Evolutionary conservation across 2,888 invertebrate genomes (phyloP).

Genomic region (Zeuzera pyrina): DNA sequence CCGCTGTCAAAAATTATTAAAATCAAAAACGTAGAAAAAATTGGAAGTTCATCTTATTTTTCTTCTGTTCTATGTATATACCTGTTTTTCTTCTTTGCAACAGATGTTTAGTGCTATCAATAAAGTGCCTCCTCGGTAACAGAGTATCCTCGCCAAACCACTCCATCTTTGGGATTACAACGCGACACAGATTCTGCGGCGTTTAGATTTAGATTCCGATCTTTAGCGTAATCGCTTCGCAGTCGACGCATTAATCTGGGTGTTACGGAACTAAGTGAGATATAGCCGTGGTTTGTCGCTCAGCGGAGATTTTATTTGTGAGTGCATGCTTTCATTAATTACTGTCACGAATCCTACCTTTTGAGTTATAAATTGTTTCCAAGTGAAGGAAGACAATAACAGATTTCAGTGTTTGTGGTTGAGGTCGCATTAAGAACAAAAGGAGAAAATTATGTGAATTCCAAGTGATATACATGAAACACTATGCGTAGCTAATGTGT

Average conservation of each 20-base stretch:
- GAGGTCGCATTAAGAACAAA: too few relatives aligned
- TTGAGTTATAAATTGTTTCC: too few relatives aligned
- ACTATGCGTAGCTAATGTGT: too few relatives aligned
- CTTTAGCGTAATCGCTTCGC: slow-evolving; percentile 48
- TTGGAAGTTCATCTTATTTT: not conserved
- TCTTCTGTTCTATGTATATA: not conserved
- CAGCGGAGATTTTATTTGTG: not conserved
- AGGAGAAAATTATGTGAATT: too few relatives aligned
- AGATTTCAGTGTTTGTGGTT: too few relatives aligned
- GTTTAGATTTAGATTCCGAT: slow-evolving; percentile 54
- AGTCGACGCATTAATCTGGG: slow-evolving; percentile 35
- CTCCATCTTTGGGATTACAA: slow-evolving; percentile 53
- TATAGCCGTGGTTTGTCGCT: not conserved
- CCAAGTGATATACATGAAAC: too few relatives aligned
- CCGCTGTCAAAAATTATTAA: too few relatives aligned
- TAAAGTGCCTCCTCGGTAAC: slow-evolving; percentile 18
- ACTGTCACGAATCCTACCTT: not conserved
- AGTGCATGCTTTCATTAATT: slow-evolving; percentile 1
- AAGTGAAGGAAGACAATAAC: too few relatives aligned
- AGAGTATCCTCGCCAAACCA: slow-evolving; percentile 32
- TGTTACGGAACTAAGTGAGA: slow-evolving; percentile 18
- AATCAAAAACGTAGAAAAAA: not conserved
- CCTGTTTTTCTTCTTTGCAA: not conserved
- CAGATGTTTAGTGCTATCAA: slow-evolving; percentile 18
- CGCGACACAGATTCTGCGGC: slow-evolving; percentile 28